These are phyloP conservation scores for Cydia amplana DNA, from an alignment of 1,140 invertebrate species.

Conservation along the genomic window DNA sequence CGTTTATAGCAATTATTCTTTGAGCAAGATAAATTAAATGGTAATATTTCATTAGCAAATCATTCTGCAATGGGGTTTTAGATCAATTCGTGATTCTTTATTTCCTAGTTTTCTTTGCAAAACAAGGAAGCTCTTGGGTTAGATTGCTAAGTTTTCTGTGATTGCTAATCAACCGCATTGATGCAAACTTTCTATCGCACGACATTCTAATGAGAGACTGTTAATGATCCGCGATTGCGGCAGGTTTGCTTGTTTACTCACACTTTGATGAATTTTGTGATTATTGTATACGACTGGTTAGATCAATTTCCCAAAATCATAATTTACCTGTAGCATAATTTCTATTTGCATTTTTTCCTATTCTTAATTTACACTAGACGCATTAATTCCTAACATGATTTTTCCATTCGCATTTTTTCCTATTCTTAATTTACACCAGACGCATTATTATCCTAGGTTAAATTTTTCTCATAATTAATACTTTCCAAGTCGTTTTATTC, in stretches of 20 bases:
- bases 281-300: not conserved
- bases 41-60: not conserved
- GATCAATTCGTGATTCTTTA: conserved; percentile 17
- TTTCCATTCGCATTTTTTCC: too few species aligned
- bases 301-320: too few species aligned
- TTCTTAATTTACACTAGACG: too few species aligned
- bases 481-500: too few species aligned
- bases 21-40: not conserved
- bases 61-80: not conserved
- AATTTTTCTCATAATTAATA: too few species aligned
- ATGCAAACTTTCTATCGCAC: conserved; percentile 1
- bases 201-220: not conserved
- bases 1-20: not conserved
- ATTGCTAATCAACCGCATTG: conserved; percentile 6
- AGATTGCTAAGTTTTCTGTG: conserved; percentile 10
- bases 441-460: too few species aligned
- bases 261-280: not conserved
- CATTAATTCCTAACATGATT: too few species aligned
- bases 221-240: conserved; percentile 10
- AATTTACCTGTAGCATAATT: too few species aligned
- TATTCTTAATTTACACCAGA: too few species aligned
- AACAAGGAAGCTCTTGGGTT: not conserved
- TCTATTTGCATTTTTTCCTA: too few species aligned
- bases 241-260: not conserved
- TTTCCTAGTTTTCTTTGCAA: conserved; percentile 23